These are phyloP conservation scores for Ischnura elegans DNA, from an alignment of 2,888 invertebrate species.

Conservation along the genomic window DNA sequence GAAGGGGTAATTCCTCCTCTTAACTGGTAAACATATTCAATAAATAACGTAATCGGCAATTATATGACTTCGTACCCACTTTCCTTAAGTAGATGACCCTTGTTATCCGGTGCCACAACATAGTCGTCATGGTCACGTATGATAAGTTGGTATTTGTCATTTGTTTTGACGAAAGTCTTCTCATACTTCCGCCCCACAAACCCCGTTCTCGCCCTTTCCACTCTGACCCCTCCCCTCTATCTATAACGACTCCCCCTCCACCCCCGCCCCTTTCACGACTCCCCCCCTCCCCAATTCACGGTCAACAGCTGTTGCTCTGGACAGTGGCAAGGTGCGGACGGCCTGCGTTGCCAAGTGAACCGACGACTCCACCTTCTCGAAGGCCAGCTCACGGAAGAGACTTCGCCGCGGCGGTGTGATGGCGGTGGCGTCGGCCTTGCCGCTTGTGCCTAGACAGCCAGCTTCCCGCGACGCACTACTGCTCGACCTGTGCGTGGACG, in stretches of 20 bases:
- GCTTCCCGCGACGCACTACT: background rate
- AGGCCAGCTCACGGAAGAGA: conserved; percentile 29
- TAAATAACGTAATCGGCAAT: too few relatives aligned
- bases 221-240: background rate
- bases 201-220: conserved; percentile 18
- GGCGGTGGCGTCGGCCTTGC: conserved; percentile 39
- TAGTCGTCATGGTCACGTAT: too few relatives aligned
- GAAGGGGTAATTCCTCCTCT: too few relatives aligned
- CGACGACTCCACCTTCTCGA: too few relatives aligned
- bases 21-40: too few relatives aligned
- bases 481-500: background rate
- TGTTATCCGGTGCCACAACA: too few relatives aligned
- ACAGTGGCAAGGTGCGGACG: conserved; percentile 19
- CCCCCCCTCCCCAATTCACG: conserved; percentile 41
- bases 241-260: background rate
- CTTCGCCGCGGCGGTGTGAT: background rate
- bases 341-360: conserved; percentile 52
- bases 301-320: conserved; percentile 64
- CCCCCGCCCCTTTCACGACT: background rate
- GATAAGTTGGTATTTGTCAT: too few relatives aligned
- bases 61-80: too few relatives aligned
- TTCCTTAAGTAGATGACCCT: too few relatives aligned
- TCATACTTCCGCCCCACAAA: conserved; percentile 30
- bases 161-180: background rate
- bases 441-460: background rate